phyloP scores from a whole-genome alignment of 2,797 vertebrate species.

The Parambassis ranga region DNA sequence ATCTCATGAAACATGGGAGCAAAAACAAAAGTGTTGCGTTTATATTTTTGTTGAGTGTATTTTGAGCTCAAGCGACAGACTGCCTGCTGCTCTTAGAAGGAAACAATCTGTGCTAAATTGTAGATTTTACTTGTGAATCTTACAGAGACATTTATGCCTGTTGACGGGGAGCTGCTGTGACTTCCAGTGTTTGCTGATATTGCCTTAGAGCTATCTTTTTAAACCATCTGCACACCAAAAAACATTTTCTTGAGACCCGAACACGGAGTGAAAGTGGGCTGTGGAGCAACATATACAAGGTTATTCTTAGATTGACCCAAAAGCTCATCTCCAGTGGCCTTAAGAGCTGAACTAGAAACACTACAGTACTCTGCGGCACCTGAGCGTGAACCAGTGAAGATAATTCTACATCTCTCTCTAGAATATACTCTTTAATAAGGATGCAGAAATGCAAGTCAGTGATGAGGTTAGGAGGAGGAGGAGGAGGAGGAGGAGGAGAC shows the following conservation, averaged over 20 bases:
- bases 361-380: neutral
- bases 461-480: slow-evolving; percentile 57
- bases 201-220: neutral
- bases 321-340: neutral
- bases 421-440: slow-evolving; percentile 41
- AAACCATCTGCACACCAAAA: neutral
- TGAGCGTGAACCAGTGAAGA: slow-evolving; percentile 14
- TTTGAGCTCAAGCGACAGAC: neutral
- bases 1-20: too few relatives aligned
- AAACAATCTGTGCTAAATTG: slow-evolving; percentile 7
- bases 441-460: slow-evolving; percentile 60
- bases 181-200: slow-evolving; percentile 5
- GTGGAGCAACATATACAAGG: neutral
- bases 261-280: neutral
- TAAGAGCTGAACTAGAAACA: neutral
- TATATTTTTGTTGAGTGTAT: slow-evolving; percentile 18
- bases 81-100: neutral
- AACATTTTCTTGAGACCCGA: too few relatives aligned
- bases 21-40: too few relatives aligned
- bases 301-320: slow-evolving; percentile 5
- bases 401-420: slow-evolving; percentile 39
- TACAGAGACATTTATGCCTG: neutral
- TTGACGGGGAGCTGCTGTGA: neutral
- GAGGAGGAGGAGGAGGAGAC: slow-evolving; percentile 28
- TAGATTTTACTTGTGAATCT: slow-evolving; percentile 1